Evolutionary conservation across 2,888 invertebrate species (phyloP).

Genomic region (Lochmaea crataegi): DNA sequence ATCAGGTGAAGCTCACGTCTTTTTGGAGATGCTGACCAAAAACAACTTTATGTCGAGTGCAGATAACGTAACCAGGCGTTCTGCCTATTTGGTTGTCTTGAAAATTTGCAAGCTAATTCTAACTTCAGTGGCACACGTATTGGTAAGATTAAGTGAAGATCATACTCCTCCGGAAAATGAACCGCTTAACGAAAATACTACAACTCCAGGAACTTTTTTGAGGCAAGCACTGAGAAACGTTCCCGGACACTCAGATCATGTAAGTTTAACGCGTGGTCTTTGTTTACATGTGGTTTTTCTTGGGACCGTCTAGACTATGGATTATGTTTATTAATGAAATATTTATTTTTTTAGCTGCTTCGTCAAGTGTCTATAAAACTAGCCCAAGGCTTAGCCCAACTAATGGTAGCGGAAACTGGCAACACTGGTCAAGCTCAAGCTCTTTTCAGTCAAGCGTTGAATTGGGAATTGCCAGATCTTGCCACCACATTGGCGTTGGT

Average conservation of each 20-base stretch:
- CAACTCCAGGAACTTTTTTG: slow-evolving; percentile 68
- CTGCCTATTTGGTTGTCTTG: slow-evolving; percentile 88
- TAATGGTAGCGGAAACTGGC: slow-evolving; percentile 61
- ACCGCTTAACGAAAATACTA: slow-evolving; percentile 58
- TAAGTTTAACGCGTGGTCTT: no score
- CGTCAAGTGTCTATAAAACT: slow-evolving; percentile 86
- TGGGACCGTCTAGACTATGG: no score
- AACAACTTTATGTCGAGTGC: slow-evolving; percentile 85
- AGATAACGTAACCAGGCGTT: slow-evolving; percentile 75
- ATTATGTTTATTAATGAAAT: not conserved
- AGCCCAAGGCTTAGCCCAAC: slow-evolving; percentile 83
- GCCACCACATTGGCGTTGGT: slow-evolving; percentile 80
- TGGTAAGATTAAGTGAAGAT: slow-evolving; percentile 68
- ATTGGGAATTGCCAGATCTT: slow-evolving; percentile 79
- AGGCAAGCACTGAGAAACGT: slow-evolving; percentile 87
- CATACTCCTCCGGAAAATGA: slow-evolving; percentile 62
- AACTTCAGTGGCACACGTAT: slow-evolving; percentile 86
- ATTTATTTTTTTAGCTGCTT: slow-evolving; percentile 63
- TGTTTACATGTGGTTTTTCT: no score
- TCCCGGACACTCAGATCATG: slow-evolving; percentile 87
- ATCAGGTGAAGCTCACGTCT: slow-evolving; percentile 74
- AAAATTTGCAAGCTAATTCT: slow-evolving; percentile 90
- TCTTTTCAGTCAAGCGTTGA: slow-evolving; percentile 72
- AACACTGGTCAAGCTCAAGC: slow-evolving; percentile 61
- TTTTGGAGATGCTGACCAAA: slow-evolving; percentile 85